Base-by-base conservation (phyloP, 1,140 invertebrate genomes). In the Pentalonia nigronervosa region DNA sequence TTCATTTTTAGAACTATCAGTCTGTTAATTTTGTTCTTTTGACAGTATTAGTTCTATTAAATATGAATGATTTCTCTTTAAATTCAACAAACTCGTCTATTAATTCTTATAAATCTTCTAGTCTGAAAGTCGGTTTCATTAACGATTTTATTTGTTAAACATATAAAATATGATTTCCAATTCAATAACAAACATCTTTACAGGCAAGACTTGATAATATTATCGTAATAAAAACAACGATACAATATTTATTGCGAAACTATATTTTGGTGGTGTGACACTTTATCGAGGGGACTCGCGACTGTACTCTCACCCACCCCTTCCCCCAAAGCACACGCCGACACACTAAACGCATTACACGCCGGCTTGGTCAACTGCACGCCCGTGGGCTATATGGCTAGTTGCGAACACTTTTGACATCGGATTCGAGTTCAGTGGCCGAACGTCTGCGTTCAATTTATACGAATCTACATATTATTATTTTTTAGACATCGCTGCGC, bases 401-500 rank as follows among this genome's bases (percentile, higher is more conserved):
- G 34, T 14, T 50, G n/a, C 48, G 30, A 45, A 45, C 34, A 60
- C 34, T 90, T 90, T 90, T 90, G 25, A 60, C 60, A 91, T 56
- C 60, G 90, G 90, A 60, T 90, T 90, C 30, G 88, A 76, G 90
- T 91, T 91, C 90, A 91, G 60, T 91, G 90, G 90, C 90, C 90
- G 36, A 91, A 67, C 60, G 30, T 91, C 53, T 30, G 76, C 47
- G 47, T 67, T 91, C 17, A 91, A 91, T 41, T 41, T 41, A 41
- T 76, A 91, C 45, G 56, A 91, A 91, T 67, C 53, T 91, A 91
- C 90, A 91, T 91, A 91, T 67, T 41, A 41, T 41, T 41, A 41
- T 41, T 41, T 41, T 91, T 91, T 90, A 90, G 34, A 90, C 88
- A 90, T 45, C 21, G 83, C 47, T 36, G 76, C 21, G 76, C 21